These are phyloP conservation scores for Apostichopus leukothele DNA, from an alignment of 53 echinoderm and acorn worm species.

Conservation along the genomic window DNA sequence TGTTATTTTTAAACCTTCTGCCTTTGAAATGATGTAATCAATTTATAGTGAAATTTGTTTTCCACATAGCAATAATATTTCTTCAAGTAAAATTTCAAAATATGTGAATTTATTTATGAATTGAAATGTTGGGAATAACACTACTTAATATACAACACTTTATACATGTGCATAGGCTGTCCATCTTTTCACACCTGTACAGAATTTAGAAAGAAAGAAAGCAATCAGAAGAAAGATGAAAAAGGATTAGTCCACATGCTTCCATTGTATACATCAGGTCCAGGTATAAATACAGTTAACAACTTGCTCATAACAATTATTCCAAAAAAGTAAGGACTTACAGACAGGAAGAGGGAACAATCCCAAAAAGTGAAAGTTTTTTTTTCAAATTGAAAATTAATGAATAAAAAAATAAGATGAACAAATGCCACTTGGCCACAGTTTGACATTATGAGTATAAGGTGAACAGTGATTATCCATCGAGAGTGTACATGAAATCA, in stretches of 20 bases:
- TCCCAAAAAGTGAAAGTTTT: slow-evolving; percentile 1
- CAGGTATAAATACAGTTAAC: slow-evolving; percentile 14
- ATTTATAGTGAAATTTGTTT: too few relatives aligned
- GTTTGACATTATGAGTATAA: slow-evolving; percentile 2
- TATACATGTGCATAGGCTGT: slow-evolving; percentile 44
- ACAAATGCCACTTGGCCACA: slow-evolving; percentile 4
- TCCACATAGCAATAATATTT: too few relatives aligned
- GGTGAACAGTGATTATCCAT: background rate
- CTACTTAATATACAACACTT: slow-evolving; percentile 31
- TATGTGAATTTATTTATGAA: slow-evolving; percentile 3
- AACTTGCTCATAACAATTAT: background rate
- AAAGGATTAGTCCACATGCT: background rate
- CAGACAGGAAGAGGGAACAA: background rate
- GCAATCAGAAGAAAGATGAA: background rate
- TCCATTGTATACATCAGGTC: slow-evolving; percentile 7
- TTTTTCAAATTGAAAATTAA: too few relatives aligned
- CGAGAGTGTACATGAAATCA: background rate
- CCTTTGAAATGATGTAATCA: too few relatives aligned
- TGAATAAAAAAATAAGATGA: background rate
- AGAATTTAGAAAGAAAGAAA: background rate
- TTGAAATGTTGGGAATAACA: slow-evolving; percentile 26
- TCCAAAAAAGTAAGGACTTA: background rate
- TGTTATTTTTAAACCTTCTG: too few relatives aligned
- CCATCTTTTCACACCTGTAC: slow-evolving; percentile 32
- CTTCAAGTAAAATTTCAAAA: slow-evolving; percentile 2